phyloP scores from a whole-genome alignment of 1,140 invertebrate genomes.

The Halictus rubicundus region DNA sequence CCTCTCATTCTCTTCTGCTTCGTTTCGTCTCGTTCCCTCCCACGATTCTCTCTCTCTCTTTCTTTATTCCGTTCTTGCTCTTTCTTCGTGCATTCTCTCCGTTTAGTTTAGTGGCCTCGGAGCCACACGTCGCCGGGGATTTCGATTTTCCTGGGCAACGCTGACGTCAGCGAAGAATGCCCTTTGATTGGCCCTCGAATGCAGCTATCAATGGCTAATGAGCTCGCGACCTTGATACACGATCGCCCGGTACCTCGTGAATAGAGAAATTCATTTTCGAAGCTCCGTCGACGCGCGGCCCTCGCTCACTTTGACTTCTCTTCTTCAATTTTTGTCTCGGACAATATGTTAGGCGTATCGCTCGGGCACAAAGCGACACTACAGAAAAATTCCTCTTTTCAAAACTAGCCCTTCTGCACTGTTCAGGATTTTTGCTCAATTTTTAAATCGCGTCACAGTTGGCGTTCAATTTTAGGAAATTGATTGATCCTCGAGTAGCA shows the following conservation, averaged over 20 bases:
- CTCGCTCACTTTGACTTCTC: constrained; percentile 1
- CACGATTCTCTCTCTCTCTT: neutral
- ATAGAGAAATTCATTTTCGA: constrained; percentile 58
- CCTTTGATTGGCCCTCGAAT: constrained; percentile 71
- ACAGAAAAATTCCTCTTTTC: no score
- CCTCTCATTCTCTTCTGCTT: neutral
- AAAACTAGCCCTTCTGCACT: no score
- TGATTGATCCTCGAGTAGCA: no score
- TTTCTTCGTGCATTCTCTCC: neutral
- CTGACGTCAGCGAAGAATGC: constrained; percentile 72
- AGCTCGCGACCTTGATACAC: constrained; percentile 63
- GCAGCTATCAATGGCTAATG: constrained; percentile 67
- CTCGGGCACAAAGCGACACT: no score
- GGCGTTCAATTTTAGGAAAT: no score
- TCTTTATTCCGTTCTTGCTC: no score
- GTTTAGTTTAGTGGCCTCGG: constrained; percentile 11
- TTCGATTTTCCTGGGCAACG: constrained; percentile 59
- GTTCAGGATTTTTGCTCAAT: no score
- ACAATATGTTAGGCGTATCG: no score
- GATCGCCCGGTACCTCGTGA: constrained; percentile 37
- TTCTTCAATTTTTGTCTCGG: neutral
- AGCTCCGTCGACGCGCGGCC: constrained; percentile 23
- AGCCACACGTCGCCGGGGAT: constrained; percentile 54
- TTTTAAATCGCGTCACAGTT: no score
- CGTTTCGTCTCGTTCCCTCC: constrained; percentile 25